Evolutionary conservation across 2,888 invertebrate species (phyloP).

Genomic region (Lamellibrachia satsuma): DNA sequence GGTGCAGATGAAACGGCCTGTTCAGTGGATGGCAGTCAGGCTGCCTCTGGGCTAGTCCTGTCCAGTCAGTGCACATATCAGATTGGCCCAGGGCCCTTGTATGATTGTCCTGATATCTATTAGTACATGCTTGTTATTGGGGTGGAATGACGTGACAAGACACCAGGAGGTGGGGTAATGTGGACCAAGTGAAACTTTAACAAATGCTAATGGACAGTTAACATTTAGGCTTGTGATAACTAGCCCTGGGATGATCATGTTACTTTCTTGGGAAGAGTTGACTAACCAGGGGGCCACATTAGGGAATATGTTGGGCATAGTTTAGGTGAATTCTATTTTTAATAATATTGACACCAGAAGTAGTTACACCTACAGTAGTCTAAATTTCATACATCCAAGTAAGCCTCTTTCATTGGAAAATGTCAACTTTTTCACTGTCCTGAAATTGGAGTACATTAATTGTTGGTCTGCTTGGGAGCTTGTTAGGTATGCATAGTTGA

Average conservation of each 20-base stretch:
- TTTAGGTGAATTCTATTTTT: too few relatives aligned
- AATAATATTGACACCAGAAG: too few relatives aligned
- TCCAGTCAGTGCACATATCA: background rate
- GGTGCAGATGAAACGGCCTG: background rate
- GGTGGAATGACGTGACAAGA: background rate
- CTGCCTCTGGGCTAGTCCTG: background rate
- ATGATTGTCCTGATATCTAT: background rate
- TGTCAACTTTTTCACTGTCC: background rate
- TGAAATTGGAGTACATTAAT: background rate
- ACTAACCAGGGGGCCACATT: background rate
- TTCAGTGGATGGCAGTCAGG: background rate
- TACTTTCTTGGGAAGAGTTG: background rate
- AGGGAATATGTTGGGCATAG: background rate
- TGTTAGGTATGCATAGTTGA: background rate
- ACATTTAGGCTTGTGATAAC: background rate
- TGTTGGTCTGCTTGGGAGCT: background rate
- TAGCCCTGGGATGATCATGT: background rate
- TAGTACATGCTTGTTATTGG: slow-evolving; percentile 11
- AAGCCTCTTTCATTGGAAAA: background rate
- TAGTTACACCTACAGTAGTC: too few relatives aligned
- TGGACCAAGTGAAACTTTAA: background rate
- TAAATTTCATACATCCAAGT: background rate
- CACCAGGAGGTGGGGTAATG: too few relatives aligned
- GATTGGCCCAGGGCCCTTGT: background rate
- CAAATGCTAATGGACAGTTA: background rate